Evolutionary conservation across 1,140 invertebrate species (phyloP).

Genomic region (Triops longicaudatus): DNA sequence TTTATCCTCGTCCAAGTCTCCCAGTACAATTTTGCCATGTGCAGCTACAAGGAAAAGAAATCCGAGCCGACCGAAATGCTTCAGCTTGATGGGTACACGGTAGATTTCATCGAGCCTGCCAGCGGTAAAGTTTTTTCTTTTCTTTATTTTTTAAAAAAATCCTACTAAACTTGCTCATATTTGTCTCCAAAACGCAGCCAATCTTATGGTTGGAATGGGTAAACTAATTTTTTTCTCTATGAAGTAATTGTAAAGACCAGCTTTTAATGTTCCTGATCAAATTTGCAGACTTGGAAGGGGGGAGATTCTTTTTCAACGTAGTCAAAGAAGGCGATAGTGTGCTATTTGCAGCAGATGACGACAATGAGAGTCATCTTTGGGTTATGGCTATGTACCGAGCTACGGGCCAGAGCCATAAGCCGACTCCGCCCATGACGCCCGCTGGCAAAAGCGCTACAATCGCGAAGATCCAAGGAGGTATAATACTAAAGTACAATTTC

Average conservation of each 20-base stretch:
- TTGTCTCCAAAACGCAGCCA: slow-evolving; percentile 53
- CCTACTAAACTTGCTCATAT: slow-evolving; percentile 15
- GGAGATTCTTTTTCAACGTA: slow-evolving; percentile 93
- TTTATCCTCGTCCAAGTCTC: slow-evolving; percentile 98
- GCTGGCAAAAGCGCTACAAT: slow-evolving; percentile 71
- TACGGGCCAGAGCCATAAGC: slow-evolving; percentile 97
- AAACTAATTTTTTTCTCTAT: slow-evolving; percentile 30
- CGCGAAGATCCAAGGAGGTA: slow-evolving; percentile 79
- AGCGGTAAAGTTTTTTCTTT: slow-evolving; percentile 50
- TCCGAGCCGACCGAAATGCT: slow-evolving; percentile 99
- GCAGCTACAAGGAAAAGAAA: slow-evolving; percentile 98
- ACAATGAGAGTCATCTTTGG: slow-evolving; percentile 97
- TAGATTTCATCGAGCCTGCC: slow-evolving; percentile 95
- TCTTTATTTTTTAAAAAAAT: slow-evolving; percentile 24
- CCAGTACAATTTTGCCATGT: slow-evolving; percentile 99
- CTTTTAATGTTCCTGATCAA: neutral
- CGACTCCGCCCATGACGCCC: slow-evolving; percentile 78
- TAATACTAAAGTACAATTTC: slow-evolving; percentile 30
- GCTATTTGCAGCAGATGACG: slow-evolving; percentile 93
- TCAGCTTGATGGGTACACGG: slow-evolving; percentile 97
- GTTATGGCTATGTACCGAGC: slow-evolving; percentile 98
- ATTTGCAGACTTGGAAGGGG: slow-evolving; percentile 65
- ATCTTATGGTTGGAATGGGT: slow-evolving; percentile 80
- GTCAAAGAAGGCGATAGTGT: slow-evolving; percentile 97
- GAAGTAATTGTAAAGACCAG: neutral